Percentiles rank a stretch among this genome's conserved stretches.
Evolutionary conservation across 64 coral and sea anemone species (phyloP).

Genomic region (Pocillopora damicornis): DNA sequence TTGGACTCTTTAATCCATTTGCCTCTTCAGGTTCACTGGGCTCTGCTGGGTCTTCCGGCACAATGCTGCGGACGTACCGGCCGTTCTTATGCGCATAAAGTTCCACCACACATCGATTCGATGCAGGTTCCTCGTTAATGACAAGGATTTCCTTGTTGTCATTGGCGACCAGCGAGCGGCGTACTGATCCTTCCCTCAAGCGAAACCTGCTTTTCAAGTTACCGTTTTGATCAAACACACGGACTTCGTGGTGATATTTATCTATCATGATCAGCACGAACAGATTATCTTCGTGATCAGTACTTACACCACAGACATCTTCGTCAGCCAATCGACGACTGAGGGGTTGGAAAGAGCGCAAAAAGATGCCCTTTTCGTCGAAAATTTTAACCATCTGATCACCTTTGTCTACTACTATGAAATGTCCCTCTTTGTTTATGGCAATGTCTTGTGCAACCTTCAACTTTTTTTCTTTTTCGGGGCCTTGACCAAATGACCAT

Average conservation of each 20-base stretch:
- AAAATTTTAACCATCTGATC: slow-evolving; percentile 47
- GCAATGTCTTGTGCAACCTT: slow-evolving; percentile 38
- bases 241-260: slow-evolving; percentile 27
- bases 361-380: slow-evolving; percentile 24
- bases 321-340: slow-evolving; percentile 35
- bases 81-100: slow-evolving; percentile 10
- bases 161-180: slow-evolving; percentile 16
- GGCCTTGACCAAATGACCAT: slow-evolving; percentile 60
- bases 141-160: slow-evolving; percentile 34
- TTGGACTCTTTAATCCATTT: background rate
- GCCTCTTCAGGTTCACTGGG: background rate
- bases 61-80: slow-evolving; percentile 5
- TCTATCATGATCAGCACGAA: slow-evolving; percentile 51
- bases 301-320: slow-evolving; percentile 37
- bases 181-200: slow-evolving; percentile 35
- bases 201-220: slow-evolving; percentile 11
- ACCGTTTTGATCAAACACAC: slow-evolving; percentile 31
- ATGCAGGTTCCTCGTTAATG: background rate
- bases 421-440: slow-evolving; percentile 41
- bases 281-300: slow-evolving; percentile 48
- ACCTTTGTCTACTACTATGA: slow-evolving; percentile 50
- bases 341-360: slow-evolving; percentile 38
- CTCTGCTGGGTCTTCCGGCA: background rate
- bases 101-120: background rate
- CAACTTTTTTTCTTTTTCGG: slow-evolving; percentile 26